These are phyloP conservation scores for Scaptomyza caliginosa DNA, from an alignment of 2,888 invertebrate species.

Conservation along the genomic window DNA sequence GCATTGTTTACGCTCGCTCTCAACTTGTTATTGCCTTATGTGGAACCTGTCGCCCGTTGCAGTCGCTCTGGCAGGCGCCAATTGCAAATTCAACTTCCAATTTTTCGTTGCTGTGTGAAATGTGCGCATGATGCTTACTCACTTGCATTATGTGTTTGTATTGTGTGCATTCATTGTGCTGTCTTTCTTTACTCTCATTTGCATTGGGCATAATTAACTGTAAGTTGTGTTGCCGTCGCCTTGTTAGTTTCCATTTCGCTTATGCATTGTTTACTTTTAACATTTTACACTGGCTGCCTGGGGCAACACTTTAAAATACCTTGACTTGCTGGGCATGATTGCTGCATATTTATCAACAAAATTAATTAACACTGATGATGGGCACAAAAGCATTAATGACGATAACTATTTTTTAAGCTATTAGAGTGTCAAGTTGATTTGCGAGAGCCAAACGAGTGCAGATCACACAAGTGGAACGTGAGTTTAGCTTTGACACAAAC, in stretches of 20 bases:
- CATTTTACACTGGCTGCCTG: conserved; percentile 25
- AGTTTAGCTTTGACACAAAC: conserved; percentile 41
- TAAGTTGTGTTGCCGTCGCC: conserved; percentile 2
- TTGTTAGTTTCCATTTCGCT: conserved; percentile 31
- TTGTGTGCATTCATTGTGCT: not conserved
- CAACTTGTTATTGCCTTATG: conserved; percentile 61
- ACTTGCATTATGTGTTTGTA: conserved; percentile 8
- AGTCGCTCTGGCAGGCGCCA: conserved; percentile 37
- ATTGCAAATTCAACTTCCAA: conserved; percentile 34
- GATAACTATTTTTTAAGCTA: conserved; percentile 30
- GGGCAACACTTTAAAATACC: conserved; percentile 27
- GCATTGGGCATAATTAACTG: conserved; percentile 45
- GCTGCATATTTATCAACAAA: conserved; percentile 38
- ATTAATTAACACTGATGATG: conserved; percentile 12
- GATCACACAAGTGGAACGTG: conserved; percentile 25
- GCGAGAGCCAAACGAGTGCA: conserved; percentile 13
- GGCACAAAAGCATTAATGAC: conserved; percentile 23
- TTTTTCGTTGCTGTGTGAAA: conserved; percentile 28
- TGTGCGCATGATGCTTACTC: conserved; percentile 47
- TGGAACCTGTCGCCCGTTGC: conserved; percentile 47
- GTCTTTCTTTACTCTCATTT: conserved; percentile 33
- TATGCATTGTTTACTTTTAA: conserved; percentile 33
- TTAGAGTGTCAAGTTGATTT: conserved; percentile 26
- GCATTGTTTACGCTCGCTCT: conserved; percentile 58
- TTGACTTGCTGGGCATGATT: conserved; percentile 34